These are phyloP conservation scores for Harpegnathos saltator DNA, from an alignment of 1,140 invertebrate genomes.

Conservation along the genomic window DNA sequence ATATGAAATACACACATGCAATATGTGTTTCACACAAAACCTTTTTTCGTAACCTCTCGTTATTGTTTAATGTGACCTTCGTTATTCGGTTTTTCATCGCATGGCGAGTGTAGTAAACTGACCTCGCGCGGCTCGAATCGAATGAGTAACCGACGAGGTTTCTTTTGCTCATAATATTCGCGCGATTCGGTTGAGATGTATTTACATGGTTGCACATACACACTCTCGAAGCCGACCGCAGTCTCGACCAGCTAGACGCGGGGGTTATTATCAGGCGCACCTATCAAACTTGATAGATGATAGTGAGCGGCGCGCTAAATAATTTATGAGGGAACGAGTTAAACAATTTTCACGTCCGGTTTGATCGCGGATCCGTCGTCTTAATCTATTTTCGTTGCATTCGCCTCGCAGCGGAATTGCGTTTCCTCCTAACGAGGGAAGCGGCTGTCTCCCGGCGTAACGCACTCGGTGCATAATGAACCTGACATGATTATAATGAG, in stretches of 20 bases:
- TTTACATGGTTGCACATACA: constrained; percentile 14
- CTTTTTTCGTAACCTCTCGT: too few species aligned
- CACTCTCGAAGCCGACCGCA: background rate
- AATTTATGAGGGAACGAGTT: constrained; percentile 72
- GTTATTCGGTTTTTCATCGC: background rate
- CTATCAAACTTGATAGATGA: constrained; percentile 70
- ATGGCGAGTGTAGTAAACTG: background rate
- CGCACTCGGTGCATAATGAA: constrained; percentile 64
- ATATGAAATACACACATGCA: too few species aligned
- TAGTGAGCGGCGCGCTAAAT: constrained; percentile 64
- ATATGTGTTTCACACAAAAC: too few species aligned
- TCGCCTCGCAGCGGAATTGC: constrained; percentile 45
- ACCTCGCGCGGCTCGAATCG: constrained; percentile 12
- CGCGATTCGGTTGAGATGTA: constrained; percentile 28
- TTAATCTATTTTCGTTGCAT: constrained; percentile 63
- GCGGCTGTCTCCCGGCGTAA: constrained; percentile 33
- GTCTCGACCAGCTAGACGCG: background rate
- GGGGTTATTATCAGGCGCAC: constrained; percentile 59
- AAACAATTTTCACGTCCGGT: constrained; percentile 74
- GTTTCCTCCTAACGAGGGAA: constrained; percentile 58
- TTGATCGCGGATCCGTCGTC: constrained; percentile 56
- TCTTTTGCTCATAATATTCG: constrained; percentile 5
- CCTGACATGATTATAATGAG: constrained; percentile 71
- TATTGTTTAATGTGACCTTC: constrained; percentile 2
- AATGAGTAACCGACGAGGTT: constrained; percentile 20